Conservation (phyloP, 2,113 vertebrate genomes). For the Python bivittatus region DNA sequence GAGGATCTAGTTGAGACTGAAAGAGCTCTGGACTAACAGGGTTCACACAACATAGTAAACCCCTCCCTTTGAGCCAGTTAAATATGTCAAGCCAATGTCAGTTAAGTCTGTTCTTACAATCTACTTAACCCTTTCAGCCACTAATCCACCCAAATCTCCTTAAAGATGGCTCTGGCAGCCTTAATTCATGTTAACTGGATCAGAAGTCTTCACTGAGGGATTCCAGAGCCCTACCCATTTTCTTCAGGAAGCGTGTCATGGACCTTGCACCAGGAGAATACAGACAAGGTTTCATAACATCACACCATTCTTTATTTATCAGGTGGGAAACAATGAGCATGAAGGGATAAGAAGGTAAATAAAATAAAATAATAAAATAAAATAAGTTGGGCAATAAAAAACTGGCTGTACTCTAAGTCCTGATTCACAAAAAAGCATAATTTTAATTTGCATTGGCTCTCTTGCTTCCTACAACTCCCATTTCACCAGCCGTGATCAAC, state of each 20-base stretch:
- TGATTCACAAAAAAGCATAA: not conserved
- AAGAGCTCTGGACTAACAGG: not conserved
- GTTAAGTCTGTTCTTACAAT: not conserved
- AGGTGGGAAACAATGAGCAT: not conserved
- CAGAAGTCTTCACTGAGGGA: not conserved
- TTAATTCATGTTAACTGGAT: not conserved
- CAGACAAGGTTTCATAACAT: not conserved
- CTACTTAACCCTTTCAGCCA: not conserved
- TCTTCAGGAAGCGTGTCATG: not conserved
- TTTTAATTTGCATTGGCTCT: not conserved
- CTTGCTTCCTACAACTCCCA: not conserved
- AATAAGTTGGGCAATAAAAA: not conserved
- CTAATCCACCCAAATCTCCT: not conserved
- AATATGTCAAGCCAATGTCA: not conserved
- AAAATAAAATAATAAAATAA: no score
- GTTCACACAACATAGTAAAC: not conserved
- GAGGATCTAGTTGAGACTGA: not conserved
- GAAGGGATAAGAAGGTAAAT: not conserved
- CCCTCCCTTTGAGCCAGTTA: not conserved
- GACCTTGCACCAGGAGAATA: not conserved
- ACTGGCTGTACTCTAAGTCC: not conserved
- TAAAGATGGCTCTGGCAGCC: not conserved
- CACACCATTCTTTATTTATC: not conserved
- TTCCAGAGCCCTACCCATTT: not conserved
- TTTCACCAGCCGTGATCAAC: not conserved